phyloP scores from a whole-genome alignment of 2,797 vertebrate species.

The Syngnathus acus region DNA sequence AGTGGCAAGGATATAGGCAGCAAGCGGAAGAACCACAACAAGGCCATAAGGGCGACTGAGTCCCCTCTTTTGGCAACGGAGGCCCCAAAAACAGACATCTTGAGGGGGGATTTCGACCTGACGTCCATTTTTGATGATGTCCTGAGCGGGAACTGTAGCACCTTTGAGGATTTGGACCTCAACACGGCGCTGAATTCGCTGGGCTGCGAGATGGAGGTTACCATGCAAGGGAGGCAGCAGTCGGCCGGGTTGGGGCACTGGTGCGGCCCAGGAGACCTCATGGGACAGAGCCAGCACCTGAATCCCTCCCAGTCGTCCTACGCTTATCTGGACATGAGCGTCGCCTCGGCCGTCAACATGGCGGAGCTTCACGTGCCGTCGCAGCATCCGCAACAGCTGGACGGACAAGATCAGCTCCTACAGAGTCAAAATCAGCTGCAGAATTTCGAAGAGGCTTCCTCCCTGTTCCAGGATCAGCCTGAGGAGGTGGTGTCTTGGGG shows the following conservation, averaged over 20 bases:
- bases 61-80: slow-evolving; percentile 69
- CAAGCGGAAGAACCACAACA: slow-evolving; percentile 57
- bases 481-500: slow-evolving; percentile 69
- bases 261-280: slow-evolving; percentile 51
- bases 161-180: slow-evolving; percentile 81
- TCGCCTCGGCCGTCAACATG: slow-evolving; percentile 35
- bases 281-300: slow-evolving; percentile 42
- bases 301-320: slow-evolving; percentile 60
- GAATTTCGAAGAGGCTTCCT: slow-evolving; percentile 63
- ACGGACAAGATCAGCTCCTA: slow-evolving; percentile 54
- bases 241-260: slow-evolving; percentile 53
- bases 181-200: slow-evolving; percentile 77
- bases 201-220: slow-evolving; percentile 71
- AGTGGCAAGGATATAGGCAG: slow-evolving; percentile 24
- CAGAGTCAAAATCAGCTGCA: slow-evolving; percentile 59
- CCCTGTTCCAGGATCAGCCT: slow-evolving; percentile 66
- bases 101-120: slow-evolving; percentile 75
- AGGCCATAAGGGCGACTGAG: slow-evolving; percentile 52
- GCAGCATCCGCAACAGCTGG: slow-evolving; percentile 55
- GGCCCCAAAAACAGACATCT: slow-evolving; percentile 60
- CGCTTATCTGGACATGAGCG: slow-evolving; percentile 60
- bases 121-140: slow-evolving; percentile 77
- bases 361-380: slow-evolving; percentile 53
- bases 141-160: slow-evolving; percentile 71
- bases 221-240: slow-evolving; percentile 64